These are phyloP conservation scores for Dipodomys ordii DNA, from an alignment of 2,113 vertebrate genomes.

Conservation along the genomic window DNA sequence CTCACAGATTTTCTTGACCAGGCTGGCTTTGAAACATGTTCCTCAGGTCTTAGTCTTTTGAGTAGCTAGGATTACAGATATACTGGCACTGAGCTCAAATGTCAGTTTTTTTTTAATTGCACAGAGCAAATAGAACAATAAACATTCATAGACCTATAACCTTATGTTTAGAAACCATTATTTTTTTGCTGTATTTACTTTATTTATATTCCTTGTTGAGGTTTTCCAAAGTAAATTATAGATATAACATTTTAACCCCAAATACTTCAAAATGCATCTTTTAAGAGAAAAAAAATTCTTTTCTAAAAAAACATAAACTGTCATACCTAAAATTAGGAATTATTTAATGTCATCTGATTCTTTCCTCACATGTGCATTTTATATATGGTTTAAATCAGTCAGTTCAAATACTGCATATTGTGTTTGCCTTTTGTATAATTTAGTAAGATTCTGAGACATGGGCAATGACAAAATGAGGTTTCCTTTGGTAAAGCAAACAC, in stretches of 20 bases:
- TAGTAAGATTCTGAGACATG: neutral
- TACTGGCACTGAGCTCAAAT: neutral
- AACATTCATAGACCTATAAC: neutral
- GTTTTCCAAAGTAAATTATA: constrained; percentile 24
- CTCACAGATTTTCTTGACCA: too few species aligned
- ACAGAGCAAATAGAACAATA: neutral
- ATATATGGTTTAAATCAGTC: neutral
- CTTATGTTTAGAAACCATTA: neutral
- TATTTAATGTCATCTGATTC: neutral
- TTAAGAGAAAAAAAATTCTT: constrained; percentile 10
- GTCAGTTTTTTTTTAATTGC: neutral
- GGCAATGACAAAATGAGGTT: neutral
- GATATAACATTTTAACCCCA: neutral
- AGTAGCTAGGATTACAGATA: too few species aligned
- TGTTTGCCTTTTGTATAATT: neutral
- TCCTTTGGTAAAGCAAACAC: neutral
- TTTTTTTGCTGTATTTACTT: neutral
- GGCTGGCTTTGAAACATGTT: too few species aligned
- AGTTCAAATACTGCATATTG: neutral
- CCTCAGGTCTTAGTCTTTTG: too few species aligned
- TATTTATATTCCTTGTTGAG: neutral
- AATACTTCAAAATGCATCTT: neutral
- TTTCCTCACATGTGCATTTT: neutral
- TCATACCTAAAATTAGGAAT: neutral
- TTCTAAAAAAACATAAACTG: neutral